Evolutionary conservation across 1,140 invertebrate species (phyloP).

Genomic region (Brachionus rotundiformis): DNA sequence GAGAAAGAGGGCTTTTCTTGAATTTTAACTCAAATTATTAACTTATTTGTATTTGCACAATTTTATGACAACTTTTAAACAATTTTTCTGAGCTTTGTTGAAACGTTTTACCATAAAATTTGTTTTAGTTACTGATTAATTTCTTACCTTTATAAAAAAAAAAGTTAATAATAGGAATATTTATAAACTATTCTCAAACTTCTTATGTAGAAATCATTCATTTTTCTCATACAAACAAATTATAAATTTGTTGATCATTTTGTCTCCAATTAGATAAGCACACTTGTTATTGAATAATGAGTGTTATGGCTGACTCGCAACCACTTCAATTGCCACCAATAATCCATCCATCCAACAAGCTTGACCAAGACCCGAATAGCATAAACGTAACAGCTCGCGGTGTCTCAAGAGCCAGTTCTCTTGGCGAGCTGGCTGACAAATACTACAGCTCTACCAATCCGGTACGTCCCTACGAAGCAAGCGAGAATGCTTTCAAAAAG

Average conservation of each 20-base stretch:
- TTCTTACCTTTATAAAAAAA: slow-evolving; percentile 2
- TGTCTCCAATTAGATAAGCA: background rate
- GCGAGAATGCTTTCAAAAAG: slow-evolving; percentile 20
- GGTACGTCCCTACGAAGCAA: background rate
- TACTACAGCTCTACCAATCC: slow-evolving; percentile 19
- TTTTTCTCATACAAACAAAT: background rate
- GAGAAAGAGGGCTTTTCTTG: background rate
- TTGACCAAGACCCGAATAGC: slow-evolving; percentile 31
- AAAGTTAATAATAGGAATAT: background rate
- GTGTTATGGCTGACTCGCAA: background rate
- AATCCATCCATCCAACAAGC: slow-evolving; percentile 29
- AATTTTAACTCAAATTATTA: background rate
- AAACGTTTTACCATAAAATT: background rate
- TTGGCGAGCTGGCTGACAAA: slow-evolving; percentile 27
- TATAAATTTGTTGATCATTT: background rate
- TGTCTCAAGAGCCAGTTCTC: slow-evolving; percentile 33
- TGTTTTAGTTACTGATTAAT: slow-evolving; percentile 49
- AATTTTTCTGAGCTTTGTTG: background rate
- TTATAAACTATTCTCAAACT: background rate
- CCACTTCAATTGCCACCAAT: slow-evolving; percentile 39
- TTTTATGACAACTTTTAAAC: background rate
- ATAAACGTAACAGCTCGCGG: slow-evolving; percentile 39
- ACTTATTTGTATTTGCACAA: slow-evolving; percentile 26
- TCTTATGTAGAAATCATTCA: background rate
- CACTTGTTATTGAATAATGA: slow-evolving; percentile 14